phyloP scores from a whole-genome alignment of 2,888 invertebrate species.

The Drosophila neonasuta region DNA sequence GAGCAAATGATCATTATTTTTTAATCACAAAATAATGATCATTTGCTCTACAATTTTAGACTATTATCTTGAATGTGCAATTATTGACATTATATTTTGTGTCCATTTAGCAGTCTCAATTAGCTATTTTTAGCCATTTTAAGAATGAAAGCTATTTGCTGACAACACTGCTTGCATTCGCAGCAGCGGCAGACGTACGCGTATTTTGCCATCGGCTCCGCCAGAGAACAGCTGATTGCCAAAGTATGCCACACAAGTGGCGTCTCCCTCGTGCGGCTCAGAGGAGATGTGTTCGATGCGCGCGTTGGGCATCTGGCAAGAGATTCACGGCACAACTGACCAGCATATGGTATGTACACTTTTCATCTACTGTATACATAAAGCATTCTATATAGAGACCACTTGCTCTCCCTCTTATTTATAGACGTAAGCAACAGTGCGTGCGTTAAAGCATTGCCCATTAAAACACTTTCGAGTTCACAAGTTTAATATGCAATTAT shows the following conservation, averaged over 20 bases:
- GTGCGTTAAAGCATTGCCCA: constrained; percentile 10
- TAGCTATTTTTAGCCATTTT: neutral
- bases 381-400: constrained; percentile 2
- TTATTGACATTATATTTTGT: too few species aligned
- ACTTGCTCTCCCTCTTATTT: constrained; percentile 29
- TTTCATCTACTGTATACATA: neutral
- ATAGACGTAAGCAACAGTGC: constrained; percentile 39
- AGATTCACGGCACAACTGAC: constrained; percentile 48
- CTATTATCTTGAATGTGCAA: too few species aligned
- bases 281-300: constrained; percentile 73
- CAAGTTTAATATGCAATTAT: constrained; percentile 67
- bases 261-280: constrained; percentile 81
- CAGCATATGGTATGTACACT: constrained; percentile 1
- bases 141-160: neutral
- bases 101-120: neutral
- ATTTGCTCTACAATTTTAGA: too few species aligned
- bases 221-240: constrained; percentile 79
- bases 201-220: constrained; percentile 82
- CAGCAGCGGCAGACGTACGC: constrained; percentile 62
- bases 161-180: neutral
- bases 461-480: constrained; percentile 45
- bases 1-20: too few species aligned
- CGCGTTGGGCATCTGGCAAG: constrained; percentile 57
- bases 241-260: constrained; percentile 75
- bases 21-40: too few species aligned